A percentile compares a stretch with the other conserved stretches of the same genome.
Evolutionary conservation across 2,797 vertebrate genomes (phyloP).

Genomic region (Tokudaia muenninki): DNA sequence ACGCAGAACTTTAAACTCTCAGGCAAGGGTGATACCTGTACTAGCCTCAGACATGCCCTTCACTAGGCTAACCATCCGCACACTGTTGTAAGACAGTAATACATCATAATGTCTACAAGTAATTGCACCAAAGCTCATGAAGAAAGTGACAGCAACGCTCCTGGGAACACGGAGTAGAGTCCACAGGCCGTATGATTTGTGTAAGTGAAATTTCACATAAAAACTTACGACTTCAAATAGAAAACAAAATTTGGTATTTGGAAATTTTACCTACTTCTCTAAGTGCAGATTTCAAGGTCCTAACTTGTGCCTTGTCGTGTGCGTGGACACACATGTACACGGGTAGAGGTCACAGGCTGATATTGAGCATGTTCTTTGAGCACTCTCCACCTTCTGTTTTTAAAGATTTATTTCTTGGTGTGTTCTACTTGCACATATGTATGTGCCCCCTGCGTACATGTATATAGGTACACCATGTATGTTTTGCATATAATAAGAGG

Average conservation of each 20-base stretch:
- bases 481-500: neutral
- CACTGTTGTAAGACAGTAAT: neutral
- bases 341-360: neutral
- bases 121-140: neutral
- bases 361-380: neutral
- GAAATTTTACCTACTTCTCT: neutral
- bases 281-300: neutral
- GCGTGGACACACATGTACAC: neutral
- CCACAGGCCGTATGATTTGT: neutral
- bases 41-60: neutral
- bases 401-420: neutral
- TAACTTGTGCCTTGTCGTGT: neutral
- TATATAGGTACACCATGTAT: neutral
- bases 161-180: neutral
- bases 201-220: neutral
- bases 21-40: neutral
- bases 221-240: conserved; percentile 37
- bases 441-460: neutral
- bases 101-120: neutral
- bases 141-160: neutral
- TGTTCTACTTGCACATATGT: neutral
- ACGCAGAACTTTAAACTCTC: neutral
- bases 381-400: neutral
- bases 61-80: neutral
- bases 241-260: conserved; percentile 26